phyloP scores from a whole-genome alignment of 2,888 invertebrate genomes.

The Anoplius nigerrimus region DNA sequence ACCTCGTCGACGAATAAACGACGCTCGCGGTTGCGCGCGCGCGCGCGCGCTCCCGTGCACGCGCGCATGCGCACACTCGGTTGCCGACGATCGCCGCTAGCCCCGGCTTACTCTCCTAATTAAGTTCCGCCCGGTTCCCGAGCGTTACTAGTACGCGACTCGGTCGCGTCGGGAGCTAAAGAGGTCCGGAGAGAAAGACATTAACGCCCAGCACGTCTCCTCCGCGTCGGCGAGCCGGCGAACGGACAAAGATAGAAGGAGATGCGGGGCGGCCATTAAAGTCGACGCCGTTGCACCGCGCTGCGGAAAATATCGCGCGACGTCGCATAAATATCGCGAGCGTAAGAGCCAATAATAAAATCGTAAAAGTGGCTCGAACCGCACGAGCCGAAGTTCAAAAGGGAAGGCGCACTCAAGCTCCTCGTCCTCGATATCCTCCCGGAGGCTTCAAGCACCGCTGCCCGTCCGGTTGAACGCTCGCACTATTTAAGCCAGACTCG shows the following conservation, averaged over 20 bases:
- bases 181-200: neutral
- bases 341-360: constrained; percentile 64
- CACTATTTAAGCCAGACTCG: constrained; percentile 57
- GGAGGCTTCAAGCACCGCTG: constrained; percentile 1
- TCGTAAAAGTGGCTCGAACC: constrained; percentile 57
- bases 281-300: constrained; percentile 49
- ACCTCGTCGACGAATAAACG: constrained; percentile 9
- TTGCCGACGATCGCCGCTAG: constrained; percentile 21
- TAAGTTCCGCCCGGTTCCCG: constrained; percentile 51
- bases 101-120: constrained; percentile 41
- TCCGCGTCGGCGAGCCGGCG: neutral
- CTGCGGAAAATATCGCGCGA: constrained; percentile 57
- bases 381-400: constrained; percentile 48
- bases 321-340: constrained; percentile 58
- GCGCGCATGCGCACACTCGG: constrained; percentile 11
- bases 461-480: constrained; percentile 45
- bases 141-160: constrained; percentile 50
- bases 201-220: neutral
- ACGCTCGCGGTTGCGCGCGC: neutral
- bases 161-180: constrained; percentile 32
- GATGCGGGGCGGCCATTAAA: constrained; percentile 51
- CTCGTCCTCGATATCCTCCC: too few species aligned
- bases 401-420: constrained; percentile 40
- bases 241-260: constrained; percentile 2
- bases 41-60: constrained; percentile 5